Evolutionary conservation across 2,888 invertebrate species (phyloP), one percentile per base, ranked within the genome.

Genomic region (Oscheius sp.): DNA sequence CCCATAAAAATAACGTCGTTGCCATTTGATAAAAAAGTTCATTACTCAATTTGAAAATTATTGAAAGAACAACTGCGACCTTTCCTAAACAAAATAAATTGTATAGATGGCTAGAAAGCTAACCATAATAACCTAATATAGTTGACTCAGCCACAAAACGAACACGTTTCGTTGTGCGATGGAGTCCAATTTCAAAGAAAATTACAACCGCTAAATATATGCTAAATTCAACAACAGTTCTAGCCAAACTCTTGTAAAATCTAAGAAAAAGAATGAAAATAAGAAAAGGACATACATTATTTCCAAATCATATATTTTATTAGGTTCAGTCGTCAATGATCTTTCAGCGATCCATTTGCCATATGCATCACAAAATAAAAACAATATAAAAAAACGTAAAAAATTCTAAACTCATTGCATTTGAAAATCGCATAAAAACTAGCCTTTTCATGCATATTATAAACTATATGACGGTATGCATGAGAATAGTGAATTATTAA

Each of bases 381-480:
- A 88, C 26, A 94, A 90, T 12, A 94, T 89, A 8, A 91, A 90
- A 49, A 94, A 87, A 1, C 84, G 80, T 22, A 68, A 51, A 20
- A 73, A 78, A 20, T 75, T 65, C 73, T 81, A 75, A 54, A 17
- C 6, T n/a, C 24, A 17, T 17, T 14, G n/a, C 20, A 33, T n/a
- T 30, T 59, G 2, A 3, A 67, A 12, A n/a, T n/a, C n/a, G n/a
- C 28, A 24, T n/a, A 38, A 33, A 75, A n/a, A 81, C 83, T 84
- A 86, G 92, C 93, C 89, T 92, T 91, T 85, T 93, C 92, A 54
- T 91, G 88, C 6, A 91, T 91, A 86, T 95, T 95, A 78, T 91
- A 92, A 12, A 95, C 88, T 33, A 94, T 89, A 88, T 95, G 95
- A 33, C 94, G 89, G 86, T 93, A 94, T 0, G 94, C 94, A 81